These are phyloP conservation scores for Drosophila bocki DNA, from an alignment of 1,140 invertebrate species.

Conservation along the genomic window DNA sequence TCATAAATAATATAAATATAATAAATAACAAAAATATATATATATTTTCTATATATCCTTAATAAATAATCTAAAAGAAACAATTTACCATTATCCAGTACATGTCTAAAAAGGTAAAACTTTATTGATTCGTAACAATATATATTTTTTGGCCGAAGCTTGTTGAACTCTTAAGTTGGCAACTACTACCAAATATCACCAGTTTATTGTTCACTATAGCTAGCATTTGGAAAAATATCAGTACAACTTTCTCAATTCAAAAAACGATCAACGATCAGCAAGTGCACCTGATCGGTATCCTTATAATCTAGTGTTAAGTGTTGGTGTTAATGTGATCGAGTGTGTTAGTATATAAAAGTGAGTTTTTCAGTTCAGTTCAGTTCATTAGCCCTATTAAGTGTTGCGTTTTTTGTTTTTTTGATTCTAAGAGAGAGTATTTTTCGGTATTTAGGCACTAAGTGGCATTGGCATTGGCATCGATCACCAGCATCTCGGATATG, in stretches of 20 bases:
- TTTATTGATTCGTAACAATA: constrained; percentile 46
- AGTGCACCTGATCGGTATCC: constrained; percentile 20
- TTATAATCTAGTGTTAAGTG: not conserved
- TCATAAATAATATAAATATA: not conserved
- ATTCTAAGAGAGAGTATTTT: constrained; percentile 41
- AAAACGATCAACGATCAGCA: constrained; percentile 34
- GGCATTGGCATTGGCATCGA: constrained; percentile 58
- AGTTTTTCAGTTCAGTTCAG: constrained; percentile 53
- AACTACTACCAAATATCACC: constrained; percentile 76
- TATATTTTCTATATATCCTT: not conserved
- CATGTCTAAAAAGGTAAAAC: constrained; percentile 35
- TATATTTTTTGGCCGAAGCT: constrained; percentile 51
- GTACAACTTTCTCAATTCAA: constrained; percentile 56
- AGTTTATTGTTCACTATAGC: constrained; percentile 75
- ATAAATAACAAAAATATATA: not conserved
- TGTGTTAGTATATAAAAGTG: constrained; percentile 41
- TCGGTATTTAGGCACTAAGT: constrained; percentile 67
- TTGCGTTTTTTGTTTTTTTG: constrained; percentile 29
- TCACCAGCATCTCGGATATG: constrained; percentile 80
- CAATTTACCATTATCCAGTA: not conserved
- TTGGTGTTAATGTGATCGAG: constrained; percentile 5
- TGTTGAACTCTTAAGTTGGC: constrained; percentile 48
- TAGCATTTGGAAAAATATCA: constrained; percentile 79
- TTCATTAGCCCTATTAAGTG: constrained; percentile 27
- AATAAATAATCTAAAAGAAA: not conserved